These are phyloP conservation scores for Desmophyllum pertusum DNA, from an alignment of 92 coral and sea anemone genomes.

Conservation along the genomic window DNA sequence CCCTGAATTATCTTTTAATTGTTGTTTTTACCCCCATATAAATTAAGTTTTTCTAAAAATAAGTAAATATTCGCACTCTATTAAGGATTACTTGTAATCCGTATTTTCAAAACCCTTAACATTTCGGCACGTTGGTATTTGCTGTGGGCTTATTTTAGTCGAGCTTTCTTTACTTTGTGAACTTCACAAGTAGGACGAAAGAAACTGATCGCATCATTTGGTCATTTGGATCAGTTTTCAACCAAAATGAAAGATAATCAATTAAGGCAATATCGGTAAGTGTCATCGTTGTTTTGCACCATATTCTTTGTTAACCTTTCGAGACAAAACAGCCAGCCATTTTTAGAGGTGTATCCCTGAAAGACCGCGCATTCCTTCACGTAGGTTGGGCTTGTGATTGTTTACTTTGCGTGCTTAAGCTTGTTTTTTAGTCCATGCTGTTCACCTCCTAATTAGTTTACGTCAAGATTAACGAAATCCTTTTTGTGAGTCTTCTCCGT, in stretches of 20 bases:
- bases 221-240: too few species aligned
- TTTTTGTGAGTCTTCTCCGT: background rate
- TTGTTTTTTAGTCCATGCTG: background rate
- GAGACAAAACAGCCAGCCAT: background rate
- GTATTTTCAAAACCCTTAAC: background rate
- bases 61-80: background rate
- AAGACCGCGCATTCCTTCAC: constrained; percentile 32
- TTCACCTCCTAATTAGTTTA: constrained; percentile 7
- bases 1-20: background rate
- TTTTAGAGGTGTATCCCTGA: too few species aligned
- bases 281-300: background rate
- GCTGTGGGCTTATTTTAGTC: background rate
- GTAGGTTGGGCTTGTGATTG: background rate
- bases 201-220: background rate
- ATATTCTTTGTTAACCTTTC: background rate
- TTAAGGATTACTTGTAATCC: background rate
- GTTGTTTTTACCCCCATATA: background rate
- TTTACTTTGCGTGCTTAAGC: constrained; percentile 25
- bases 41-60: background rate
- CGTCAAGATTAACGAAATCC: background rate
- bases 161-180: background rate
- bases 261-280: background rate
- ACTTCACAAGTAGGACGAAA: background rate
- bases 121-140: background rate
- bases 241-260: background rate